Evolutionary conservation across 92 coral and sea anemone genomes (phyloP).

Genomic region (Virgularia gustaviana): DNA sequence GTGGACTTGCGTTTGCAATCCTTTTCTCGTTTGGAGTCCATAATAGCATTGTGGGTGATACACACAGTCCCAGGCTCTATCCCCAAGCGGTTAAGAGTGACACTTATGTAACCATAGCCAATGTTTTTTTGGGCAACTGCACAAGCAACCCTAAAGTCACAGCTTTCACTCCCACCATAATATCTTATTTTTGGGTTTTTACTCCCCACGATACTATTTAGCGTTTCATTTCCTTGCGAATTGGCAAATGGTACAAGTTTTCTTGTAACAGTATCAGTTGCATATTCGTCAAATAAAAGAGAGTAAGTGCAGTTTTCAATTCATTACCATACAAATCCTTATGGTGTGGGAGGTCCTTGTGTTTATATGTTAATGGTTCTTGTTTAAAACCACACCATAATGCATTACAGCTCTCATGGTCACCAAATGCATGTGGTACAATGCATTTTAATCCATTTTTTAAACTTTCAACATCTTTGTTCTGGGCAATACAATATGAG

Average conservation of each 20-base stretch:
- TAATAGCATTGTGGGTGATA: conserved; percentile 5
- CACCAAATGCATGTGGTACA: conserved; percentile 67
- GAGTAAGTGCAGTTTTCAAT: neutral
- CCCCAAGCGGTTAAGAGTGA: neutral
- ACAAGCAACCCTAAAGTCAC: conserved; percentile 6
- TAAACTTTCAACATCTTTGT: neutral
- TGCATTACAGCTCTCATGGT: conserved; percentile 46
- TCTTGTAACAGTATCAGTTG: conserved; percentile 13
- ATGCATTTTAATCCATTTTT: conserved; percentile 10
- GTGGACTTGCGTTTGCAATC: conserved; percentile 34
- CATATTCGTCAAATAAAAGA: conserved; percentile 2
- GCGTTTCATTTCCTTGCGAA: conserved; percentile 27
- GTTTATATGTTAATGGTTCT: conserved; percentile 3
- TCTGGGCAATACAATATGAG: neutral
- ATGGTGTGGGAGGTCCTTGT: conserved; percentile 1
- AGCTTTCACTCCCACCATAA: conserved; percentile 14
- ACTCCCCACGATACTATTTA: conserved; percentile 1
- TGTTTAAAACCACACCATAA: conserved; percentile 49
- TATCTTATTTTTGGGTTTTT: conserved; percentile 1
- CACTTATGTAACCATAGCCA: neutral
- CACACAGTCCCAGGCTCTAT: too few relatives aligned
- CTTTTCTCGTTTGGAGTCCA: conserved; percentile 11
- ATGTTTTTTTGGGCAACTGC: neutral
- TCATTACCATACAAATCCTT: conserved; percentile 19
- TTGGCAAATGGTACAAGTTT: conserved; percentile 26